These are phyloP conservation scores for Nomada fabriciana DNA, from an alignment of 2,888 invertebrate species.

Conservation along the genomic window DNA sequence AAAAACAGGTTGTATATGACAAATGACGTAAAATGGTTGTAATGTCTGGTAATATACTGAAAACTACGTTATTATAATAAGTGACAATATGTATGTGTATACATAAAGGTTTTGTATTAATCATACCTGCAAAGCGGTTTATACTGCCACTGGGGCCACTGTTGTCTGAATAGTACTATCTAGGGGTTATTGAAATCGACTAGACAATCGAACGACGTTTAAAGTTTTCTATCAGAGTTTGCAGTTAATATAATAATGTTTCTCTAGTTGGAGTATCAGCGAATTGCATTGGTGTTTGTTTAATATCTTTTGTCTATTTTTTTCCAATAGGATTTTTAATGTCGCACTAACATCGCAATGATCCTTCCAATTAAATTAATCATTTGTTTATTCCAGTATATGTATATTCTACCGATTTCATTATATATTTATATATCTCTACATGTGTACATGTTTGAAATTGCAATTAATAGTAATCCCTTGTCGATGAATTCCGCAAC, in stretches of 20 bases:
- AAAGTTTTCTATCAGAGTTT: conserved; percentile 60
- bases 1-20: conserved; percentile 83
- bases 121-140: conserved; percentile 59
- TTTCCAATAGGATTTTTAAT: conserved; percentile 26
- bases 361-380: conserved; percentile 9
- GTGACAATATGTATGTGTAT: conserved; percentile 50
- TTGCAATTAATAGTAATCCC: conserved; percentile 33
- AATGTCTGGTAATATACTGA: conserved; percentile 62
- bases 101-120: conserved; percentile 61
- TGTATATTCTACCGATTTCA: conserved; percentile 10
- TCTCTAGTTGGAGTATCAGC: conserved; percentile 30
- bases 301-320: conserved; percentile 25
- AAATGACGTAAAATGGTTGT: conserved; percentile 80
- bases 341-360: conserved; percentile 21
- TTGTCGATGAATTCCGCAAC: conserved; percentile 31
- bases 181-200: conserved; percentile 65
- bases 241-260: conserved; percentile 12
- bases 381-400: conserved; percentile 12
- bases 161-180: conserved; percentile 60
- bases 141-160: conserved; percentile 73
- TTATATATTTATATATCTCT: conserved; percentile 1
- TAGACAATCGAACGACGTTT: conserved; percentile 64
- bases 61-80: conserved; percentile 47
- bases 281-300: conserved; percentile 22
- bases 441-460: background rate